Evolutionary conservation across 1,140 invertebrate species (phyloP).

Genomic region (Diuraphis noxia): DNA sequence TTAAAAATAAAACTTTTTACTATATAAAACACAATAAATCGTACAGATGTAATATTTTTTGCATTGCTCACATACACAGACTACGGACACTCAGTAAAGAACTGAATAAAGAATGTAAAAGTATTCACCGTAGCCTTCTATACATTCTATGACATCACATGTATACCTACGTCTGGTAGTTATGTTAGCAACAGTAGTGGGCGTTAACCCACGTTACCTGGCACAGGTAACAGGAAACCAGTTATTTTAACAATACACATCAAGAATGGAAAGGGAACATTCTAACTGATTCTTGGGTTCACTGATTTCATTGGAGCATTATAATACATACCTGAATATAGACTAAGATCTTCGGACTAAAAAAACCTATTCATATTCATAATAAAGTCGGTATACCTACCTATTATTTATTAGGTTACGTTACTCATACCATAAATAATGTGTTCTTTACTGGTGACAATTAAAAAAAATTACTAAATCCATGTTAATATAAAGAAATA

Average conservation of each 20-base stretch:
- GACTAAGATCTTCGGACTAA: neutral
- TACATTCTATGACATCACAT: neutral
- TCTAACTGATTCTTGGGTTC: conserved; percentile 41
- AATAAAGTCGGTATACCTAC: neutral
- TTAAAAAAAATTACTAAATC: no score
- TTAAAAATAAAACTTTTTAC: neutral
- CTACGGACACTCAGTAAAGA: neutral
- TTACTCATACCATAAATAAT: neutral
- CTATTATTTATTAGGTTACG: neutral
- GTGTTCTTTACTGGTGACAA: no score
- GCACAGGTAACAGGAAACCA: conserved; percentile 22
- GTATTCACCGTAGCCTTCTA: neutral
- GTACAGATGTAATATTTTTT: neutral
- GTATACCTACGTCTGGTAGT: neutral
- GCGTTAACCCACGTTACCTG: conserved; percentile 43
- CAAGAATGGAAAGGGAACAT: conserved; percentile 37
- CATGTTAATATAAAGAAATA: no score
- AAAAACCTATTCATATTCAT: neutral
- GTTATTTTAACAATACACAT: conserved; percentile 5
- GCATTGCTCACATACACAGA: neutral
- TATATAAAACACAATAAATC: neutral
- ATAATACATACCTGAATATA: neutral
- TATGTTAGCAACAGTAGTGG: conserved; percentile 2
- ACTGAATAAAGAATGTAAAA: conserved; percentile 3
- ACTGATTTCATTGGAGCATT: neutral